These are phyloP conservation scores for Oreonectes daqikongensis DNA, from an alignment of 2,797 vertebrate genomes.

Conservation along the genomic window DNA sequence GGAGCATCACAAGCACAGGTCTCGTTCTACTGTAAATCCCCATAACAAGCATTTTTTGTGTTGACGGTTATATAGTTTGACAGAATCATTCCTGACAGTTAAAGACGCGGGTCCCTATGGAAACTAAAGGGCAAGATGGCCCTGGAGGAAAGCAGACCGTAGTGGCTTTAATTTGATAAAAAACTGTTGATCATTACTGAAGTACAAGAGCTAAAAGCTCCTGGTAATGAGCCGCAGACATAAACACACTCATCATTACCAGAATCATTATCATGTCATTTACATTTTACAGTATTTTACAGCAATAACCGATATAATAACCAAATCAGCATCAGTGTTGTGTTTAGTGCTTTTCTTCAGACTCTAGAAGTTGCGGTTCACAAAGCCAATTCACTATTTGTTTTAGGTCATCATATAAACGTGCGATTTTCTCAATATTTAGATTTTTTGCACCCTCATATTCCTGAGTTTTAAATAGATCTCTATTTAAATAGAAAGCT, in stretches of 20 bases:
- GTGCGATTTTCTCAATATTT: too few relatives aligned
- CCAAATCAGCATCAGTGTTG: neutral
- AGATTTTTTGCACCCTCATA: too few relatives aligned
- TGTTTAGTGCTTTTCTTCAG: too few relatives aligned
- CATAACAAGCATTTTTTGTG: slow-evolving; percentile 3
- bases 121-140: slow-evolving; percentile 55
- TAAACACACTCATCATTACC: neutral
- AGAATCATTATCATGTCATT: neutral
- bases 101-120: slow-evolving; percentile 50
- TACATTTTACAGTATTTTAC: neutral
- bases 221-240: neutral
- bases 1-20: too few relatives aligned
- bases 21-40: neutral
- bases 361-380: too few relatives aligned
- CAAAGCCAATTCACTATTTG: too few relatives aligned
- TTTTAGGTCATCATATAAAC: too few relatives aligned
- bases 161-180: slow-evolving; percentile 3
- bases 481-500: too few relatives aligned
- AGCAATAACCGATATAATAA: neutral
- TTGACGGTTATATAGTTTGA: slow-evolving; percentile 41
- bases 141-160: slow-evolving; percentile 35
- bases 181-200: neutral
- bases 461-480: too few relatives aligned
- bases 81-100: slow-evolving; percentile 40
- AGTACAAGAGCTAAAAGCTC: neutral